A percentile compares a stretch with the other conserved stretches of the same genome.
Conservation (phyloP, 2,888 invertebrate genomes). For the Melitaea athalia region DNA sequence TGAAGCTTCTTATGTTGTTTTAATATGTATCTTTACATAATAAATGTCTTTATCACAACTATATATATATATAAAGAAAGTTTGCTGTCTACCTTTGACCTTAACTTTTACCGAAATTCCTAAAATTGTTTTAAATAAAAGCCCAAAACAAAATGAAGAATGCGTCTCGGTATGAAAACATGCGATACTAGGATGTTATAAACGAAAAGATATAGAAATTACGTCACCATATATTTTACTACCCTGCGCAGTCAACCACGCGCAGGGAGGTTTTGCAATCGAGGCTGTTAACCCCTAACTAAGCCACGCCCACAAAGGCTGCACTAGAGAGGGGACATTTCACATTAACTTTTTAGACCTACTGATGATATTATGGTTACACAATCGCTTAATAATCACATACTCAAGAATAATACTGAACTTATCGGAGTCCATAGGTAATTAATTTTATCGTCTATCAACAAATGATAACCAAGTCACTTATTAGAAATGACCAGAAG, state of each 20-base stretch:
- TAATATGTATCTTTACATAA: too few species aligned
- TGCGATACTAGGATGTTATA: constrained; percentile 36
- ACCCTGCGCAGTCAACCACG: constrained; percentile 39
- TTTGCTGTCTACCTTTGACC: too few species aligned
- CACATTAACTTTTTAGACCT: constrained; percentile 9
- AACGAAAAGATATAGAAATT: constrained; percentile 12
- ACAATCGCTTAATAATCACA: too few species aligned
- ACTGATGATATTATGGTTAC: too few species aligned
- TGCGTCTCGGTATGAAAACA: constrained; percentile 32
- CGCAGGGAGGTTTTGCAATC: constrained; percentile 35
- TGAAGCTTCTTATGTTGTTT: too few species aligned
- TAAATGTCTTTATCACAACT: too few species aligned
- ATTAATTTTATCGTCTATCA: too few species aligned
- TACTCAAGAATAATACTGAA: too few species aligned
- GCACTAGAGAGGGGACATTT: constrained; percentile 1
- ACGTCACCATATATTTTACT: constrained; percentile 24
- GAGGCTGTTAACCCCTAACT: constrained; percentile 27
- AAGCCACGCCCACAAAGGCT: constrained; percentile 32
- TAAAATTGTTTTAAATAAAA: background rate
- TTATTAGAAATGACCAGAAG: too few species aligned
- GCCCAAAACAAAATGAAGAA: background rate
- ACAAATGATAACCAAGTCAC: too few species aligned
- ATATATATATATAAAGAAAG: too few species aligned
- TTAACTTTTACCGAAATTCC: background rate
- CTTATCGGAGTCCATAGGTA: too few species aligned